Conservation (phyloP, 2,888 invertebrate species). For the Morpho helenor region DNA sequence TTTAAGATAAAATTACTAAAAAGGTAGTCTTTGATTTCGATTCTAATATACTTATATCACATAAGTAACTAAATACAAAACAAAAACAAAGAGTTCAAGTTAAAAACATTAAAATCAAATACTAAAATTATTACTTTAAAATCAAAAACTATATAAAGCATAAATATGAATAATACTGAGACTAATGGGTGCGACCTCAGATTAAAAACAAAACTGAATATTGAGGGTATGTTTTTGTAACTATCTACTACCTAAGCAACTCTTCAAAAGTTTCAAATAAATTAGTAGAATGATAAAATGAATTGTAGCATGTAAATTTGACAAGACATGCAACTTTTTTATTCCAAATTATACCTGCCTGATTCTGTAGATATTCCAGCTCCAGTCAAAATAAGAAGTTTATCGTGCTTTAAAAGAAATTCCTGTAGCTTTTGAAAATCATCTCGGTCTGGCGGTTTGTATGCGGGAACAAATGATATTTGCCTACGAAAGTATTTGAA, state of each 20-base stretch:
- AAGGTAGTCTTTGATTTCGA: not conserved
- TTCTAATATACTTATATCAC: not conserved
- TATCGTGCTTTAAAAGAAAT: conserved; percentile 78
- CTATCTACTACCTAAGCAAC: too few species aligned
- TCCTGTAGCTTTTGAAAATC: conserved; percentile 80
- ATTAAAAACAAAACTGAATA: too few species aligned
- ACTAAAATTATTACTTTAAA: not conserved
- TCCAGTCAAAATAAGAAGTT: conserved; percentile 89
- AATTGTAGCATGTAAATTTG: too few species aligned
- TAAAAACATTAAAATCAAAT: not conserved
- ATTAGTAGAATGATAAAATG: too few species aligned
- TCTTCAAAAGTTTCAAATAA: too few species aligned
- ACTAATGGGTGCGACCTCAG: too few species aligned
- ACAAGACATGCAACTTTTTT: too few species aligned
- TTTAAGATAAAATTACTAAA: not conserved
- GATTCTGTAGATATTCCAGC: conserved; percentile 99
- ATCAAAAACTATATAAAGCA: too few species aligned
- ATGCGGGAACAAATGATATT: conserved; percentile 83
- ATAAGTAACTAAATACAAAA: too few species aligned
- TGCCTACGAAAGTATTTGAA: conserved; percentile 33
- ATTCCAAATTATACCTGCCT: conserved; percentile 55
- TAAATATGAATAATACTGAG: too few species aligned
- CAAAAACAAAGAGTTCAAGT: too few species aligned
- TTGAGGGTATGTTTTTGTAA: too few species aligned
- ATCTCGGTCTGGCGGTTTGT: conserved; percentile 79